These are phyloP conservation scores for Colostygia pectinataria DNA, from an alignment of 2,888 invertebrate genomes.

Conservation along the genomic window DNA sequence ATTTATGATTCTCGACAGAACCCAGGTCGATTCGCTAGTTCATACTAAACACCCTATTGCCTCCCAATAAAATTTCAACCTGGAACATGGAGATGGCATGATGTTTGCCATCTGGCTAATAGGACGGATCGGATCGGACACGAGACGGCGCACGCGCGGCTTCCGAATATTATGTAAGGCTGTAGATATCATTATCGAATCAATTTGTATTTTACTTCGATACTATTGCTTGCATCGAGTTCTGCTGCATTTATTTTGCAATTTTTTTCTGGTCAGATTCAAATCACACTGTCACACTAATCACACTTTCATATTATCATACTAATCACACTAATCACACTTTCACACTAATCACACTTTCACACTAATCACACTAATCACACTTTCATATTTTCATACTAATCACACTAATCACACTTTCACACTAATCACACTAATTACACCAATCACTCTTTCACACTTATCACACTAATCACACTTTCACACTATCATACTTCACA, in stretches of 20 bases:
- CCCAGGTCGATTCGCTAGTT: not conserved
- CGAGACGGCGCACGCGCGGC: slow-evolving; percentile 31
- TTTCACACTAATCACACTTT: too few relatives aligned
- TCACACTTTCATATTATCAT: too few relatives aligned
- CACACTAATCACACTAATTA: too few relatives aligned
- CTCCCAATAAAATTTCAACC: slow-evolving; percentile 14
- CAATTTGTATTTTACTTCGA: not conserved
- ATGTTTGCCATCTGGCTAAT: slow-evolving; percentile 17
- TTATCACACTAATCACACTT: too few relatives aligned
- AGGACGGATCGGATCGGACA: not conserved
- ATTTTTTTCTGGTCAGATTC: too few relatives aligned
- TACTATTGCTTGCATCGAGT: not conserved
- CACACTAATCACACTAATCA: too few relatives aligned
- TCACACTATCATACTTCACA: too few relatives aligned
- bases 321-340: too few relatives aligned
- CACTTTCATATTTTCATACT: too few relatives aligned
- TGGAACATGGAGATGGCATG: slow-evolving; percentile 15
- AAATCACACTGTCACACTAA: too few relatives aligned
- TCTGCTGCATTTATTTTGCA: not conserved
- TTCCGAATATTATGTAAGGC: slow-evolving; percentile 24
- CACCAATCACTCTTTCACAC: too few relatives aligned
- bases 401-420: too few relatives aligned
- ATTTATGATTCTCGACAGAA: not conserved
- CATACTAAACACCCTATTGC: slow-evolving; percentile 4
- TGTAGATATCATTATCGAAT: slow-evolving; percentile 3